Evolutionary conservation across 2,888 invertebrate genomes (phyloP).

Genomic region (Cheilosia scutellata): DNA sequence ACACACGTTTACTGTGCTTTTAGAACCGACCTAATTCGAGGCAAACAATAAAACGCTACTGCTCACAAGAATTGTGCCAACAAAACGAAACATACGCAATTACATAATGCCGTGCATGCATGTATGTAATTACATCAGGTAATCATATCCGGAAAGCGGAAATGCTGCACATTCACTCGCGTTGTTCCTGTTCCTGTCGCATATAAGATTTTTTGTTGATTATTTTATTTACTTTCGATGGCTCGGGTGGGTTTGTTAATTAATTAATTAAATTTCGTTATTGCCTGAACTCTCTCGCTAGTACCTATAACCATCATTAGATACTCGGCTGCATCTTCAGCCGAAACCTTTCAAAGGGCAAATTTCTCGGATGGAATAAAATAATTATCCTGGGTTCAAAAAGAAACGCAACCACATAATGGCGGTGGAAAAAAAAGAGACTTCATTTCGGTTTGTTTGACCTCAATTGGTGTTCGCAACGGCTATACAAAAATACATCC

Average conservation of each 20-base stretch:
- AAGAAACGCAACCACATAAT: constrained; percentile 20
- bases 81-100: not conserved
- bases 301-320: constrained; percentile 29
- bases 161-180: constrained; percentile 8
- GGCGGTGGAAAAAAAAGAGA: not conserved
- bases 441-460: constrained; percentile 65
- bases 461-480: constrained; percentile 68
- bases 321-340: constrained; percentile 24
- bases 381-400: constrained; percentile 61
- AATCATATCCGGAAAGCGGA: constrained; percentile 38
- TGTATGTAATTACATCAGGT: constrained; percentile 28
- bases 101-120: not conserved
- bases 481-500: constrained; percentile 49
- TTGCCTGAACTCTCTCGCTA: constrained; percentile 35
- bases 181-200: constrained; percentile 7
- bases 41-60: no score
- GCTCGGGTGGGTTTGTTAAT: constrained; percentile 9
- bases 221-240: constrained; percentile 39
- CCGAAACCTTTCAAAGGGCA: constrained; percentile 49
- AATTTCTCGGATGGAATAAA: constrained; percentile 59
- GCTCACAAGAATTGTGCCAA: no score
- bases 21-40: no score
- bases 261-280: constrained; percentile 59
- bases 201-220: constrained; percentile 34
- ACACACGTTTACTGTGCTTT: no score